Base-by-base conservation (phyloP, 1,140 invertebrate species). In the Diabrotica undecimpunctata region DNA sequence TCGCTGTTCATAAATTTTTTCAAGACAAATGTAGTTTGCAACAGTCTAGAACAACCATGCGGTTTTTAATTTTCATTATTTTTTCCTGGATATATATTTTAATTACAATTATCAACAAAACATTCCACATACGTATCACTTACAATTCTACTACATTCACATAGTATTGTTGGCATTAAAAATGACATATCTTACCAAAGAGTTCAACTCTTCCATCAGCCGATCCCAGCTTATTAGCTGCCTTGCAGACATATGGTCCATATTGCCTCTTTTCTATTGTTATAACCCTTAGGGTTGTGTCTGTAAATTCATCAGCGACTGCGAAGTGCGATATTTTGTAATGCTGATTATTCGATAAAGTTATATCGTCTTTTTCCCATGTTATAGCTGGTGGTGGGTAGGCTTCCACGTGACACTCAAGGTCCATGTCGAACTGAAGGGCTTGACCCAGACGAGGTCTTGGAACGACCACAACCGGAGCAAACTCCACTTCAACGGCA, bases 211-310 rank as follows among this genome's bases (percentile, higher is more conserved):
- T 81, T 0, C 88, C 90, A 76, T 93, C 87, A 53, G 85, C 85
- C 39, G 84, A 83, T n/a, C 94, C 94, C 5, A 96, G 81, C 74
- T 94, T 94, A 77, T 96, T 97, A 51, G 87, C 86, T 10, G 94
- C 94, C 73, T 87, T 90, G 80, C 94, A 97, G 0, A 87, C 84
- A 79, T 95, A 97, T 62, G 87, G 81, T 0, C 94, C 93, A 75
- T 91, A 96, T 74, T 96, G 94, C 52, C 88, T 83, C 75, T 95
- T 96, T 79, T 96, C 94, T 60, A 96, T 92, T 0, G 92, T 95
- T 57, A 95, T 92, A 0, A 96, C 88, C 57, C 70, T 66, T 6
- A 96, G 80, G 0, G 92, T 96, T 0, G 93, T 93, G 72, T 95
- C 92, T 0, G 92, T 94, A 72, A 92, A 94, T 75, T 95, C 92